These are phyloP conservation scores for Paragorgia papillata DNA, from an alignment of 92 coral and sea anemone genomes.

Conservation along the genomic window DNA sequence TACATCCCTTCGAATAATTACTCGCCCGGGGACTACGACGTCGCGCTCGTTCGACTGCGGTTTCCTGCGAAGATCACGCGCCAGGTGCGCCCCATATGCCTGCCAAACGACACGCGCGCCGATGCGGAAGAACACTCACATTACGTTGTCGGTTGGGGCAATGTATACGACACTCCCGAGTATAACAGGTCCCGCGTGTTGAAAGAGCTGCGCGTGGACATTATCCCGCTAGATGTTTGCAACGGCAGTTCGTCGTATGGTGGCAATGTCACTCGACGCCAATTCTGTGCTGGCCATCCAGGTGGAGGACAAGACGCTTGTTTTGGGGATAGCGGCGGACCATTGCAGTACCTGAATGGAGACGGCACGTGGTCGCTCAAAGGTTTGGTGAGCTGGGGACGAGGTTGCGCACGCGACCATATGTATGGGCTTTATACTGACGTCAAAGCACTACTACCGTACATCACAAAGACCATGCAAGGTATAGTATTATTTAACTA, in stretches of 20 bases:
- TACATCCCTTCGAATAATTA: conserved; percentile 6
- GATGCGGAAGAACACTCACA: conserved; percentile 63
- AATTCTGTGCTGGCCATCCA: conserved; percentile 86
- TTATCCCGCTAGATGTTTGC: conserved; percentile 74
- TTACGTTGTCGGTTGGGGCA: conserved; percentile 84
- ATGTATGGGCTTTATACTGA: conserved; percentile 88
- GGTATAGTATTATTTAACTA: conserved; percentile 60
- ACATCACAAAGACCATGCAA: conserved; percentile 74
- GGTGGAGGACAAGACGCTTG: conserved; percentile 87
- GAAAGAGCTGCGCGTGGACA: conserved; percentile 55
- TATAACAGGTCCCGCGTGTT: conserved; percentile 55
- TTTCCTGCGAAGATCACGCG: conserved; percentile 66
- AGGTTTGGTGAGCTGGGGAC: conserved; percentile 91
- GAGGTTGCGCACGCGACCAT: conserved; percentile 82
- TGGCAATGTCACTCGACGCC: conserved; percentile 68
- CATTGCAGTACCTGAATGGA: conserved; percentile 81
- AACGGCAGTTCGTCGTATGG: conserved; percentile 76
- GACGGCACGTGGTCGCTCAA: conserved; percentile 81
- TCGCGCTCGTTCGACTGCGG: conserved; percentile 76
- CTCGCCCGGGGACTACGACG: conserved; percentile 81
- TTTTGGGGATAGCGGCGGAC: conserved; percentile 97
- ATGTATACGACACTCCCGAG: conserved; percentile 43
- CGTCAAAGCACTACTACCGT: conserved; percentile 75
- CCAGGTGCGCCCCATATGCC: conserved; percentile 84
- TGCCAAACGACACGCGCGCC: conserved; percentile 68